Evolutionary conservation across 2,888 invertebrate genomes (phyloP).

Genomic region (Amaurobius ferox): DNA sequence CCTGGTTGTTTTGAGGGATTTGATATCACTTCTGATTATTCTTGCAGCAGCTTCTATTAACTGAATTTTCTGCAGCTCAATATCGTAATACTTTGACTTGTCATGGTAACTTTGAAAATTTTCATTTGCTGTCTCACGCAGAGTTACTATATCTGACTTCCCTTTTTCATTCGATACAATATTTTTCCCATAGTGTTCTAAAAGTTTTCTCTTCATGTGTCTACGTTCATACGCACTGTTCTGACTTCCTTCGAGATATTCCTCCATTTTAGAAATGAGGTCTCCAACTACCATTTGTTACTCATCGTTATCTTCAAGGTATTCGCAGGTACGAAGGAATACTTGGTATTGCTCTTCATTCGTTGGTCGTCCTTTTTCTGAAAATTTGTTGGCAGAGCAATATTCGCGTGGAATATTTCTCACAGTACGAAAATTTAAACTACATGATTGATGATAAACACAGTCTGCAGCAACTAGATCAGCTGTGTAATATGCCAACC

Average conservation of each 20-base stretch:
- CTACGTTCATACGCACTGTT: neutral
- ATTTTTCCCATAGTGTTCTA: no score
- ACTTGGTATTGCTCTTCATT: slow-evolving; percentile 22
- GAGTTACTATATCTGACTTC: slow-evolving; percentile 19
- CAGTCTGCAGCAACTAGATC: slow-evolving; percentile 24
- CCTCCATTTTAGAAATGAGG: neutral
- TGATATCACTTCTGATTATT: neutral
- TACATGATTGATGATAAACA: slow-evolving; percentile 24
- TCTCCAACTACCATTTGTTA: neutral
- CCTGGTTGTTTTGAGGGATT: neutral
- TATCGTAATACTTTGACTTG: slow-evolving; percentile 28
- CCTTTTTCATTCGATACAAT: slow-evolving; percentile 5
- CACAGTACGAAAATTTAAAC: slow-evolving; percentile 21
- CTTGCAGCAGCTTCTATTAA: neutral
- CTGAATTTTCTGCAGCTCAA: slow-evolving; percentile 20
- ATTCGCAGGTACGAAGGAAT: slow-evolving; percentile 17
- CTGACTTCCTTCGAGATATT: neutral
- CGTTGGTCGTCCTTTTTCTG: neutral
- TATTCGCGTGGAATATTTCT: slow-evolving; percentile 26
- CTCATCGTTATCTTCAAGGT: slow-evolving; percentile 12
- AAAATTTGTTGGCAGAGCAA: neutral
- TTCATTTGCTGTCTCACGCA: slow-evolving; percentile 26
- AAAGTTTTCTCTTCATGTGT: neutral
- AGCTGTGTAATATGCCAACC: slow-evolving; percentile 22
- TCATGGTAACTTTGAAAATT: slow-evolving; percentile 22